Percentiles rank a stretch among this genome's conserved stretches.
phyloP scores from a whole-genome alignment of 2,797 vertebrate species.

The Sphenopsis melanotis region DNA sequence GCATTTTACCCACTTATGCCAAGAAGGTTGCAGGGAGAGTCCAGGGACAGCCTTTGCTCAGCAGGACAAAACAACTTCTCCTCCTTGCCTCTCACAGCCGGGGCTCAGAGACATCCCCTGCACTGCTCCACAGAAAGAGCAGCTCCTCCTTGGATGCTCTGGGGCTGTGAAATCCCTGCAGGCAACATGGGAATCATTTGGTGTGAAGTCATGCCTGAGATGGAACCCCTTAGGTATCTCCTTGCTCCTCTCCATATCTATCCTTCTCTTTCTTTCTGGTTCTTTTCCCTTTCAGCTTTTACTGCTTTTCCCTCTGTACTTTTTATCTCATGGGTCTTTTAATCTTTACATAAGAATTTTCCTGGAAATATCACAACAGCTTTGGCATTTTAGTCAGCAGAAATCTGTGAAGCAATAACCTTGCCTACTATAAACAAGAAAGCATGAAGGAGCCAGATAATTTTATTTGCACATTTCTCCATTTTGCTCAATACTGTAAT shows the following conservation, averaged over 20 bases:
- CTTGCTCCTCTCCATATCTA: neutral
- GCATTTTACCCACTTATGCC: neutral
- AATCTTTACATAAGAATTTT: neutral
- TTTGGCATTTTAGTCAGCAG: constrained; percentile 41
- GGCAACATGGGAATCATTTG: neutral
- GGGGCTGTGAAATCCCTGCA: neutral
- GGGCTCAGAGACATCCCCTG: neutral
- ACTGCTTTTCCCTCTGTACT: neutral
- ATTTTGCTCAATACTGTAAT: neutral
- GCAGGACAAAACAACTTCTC: neutral
- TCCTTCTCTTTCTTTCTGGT: neutral
- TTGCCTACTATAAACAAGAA: neutral
- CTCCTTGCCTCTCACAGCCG: rapidly evolving
- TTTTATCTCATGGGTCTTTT: neutral
- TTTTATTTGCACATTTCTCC: neutral
- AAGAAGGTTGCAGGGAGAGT: neutral
- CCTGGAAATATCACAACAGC: neutral
- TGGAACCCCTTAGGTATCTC: neutral
- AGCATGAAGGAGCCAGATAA: neutral
- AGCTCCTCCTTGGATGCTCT: neutral
- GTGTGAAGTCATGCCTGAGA: neutral
- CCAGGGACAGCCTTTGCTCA: neutral
- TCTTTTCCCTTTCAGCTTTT: neutral
- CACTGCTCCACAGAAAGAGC: neutral
- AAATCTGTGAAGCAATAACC: constrained; percentile 22